Evolutionary conservation across 2,888 invertebrate species (phyloP), one percentile per base, ranked within the genome.

Genomic region (Tribolium freemani): DNA sequence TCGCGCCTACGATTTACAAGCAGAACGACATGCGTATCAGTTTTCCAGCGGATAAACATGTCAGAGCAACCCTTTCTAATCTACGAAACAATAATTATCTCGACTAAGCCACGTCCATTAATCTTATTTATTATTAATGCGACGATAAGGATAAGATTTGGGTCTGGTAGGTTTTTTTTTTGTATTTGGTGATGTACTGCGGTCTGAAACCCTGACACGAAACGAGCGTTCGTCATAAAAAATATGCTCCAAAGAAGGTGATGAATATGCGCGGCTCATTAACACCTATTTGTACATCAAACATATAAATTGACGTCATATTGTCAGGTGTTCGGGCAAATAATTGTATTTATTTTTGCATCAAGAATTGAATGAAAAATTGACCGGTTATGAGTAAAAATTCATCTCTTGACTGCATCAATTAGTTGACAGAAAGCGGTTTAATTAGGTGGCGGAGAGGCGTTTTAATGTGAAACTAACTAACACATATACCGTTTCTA

Each of bases 241-340:
- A 44, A 64, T 51, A 70, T 53, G 48, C 57, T 31, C 21, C 48
- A 45, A 57, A 66, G 46, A 45, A 54, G 38, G 50, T 26, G 60
- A 70, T 67, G 72, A 75, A 72, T 72, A 70, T 63, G 68, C 58
- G 31, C 46, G 48, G 31, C 38, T 54, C 54, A 75, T 75, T 75
- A 75, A 56, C 75, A 73, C 75, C 70, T 70, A 73, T 73, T 70
- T 73, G 75, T 75, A 71, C 71, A 72, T 75, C 73, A 67, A 61
- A 60, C 66, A 66, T 66, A 69, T 69, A 71, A 71, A 60, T 54
- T 73, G 61, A 71, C 75, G 73, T 75, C 75, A 71, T 30, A 68
- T 51, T 48, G 69, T 73, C 75, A 75, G 75, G 75, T 75, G 75
- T 73, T 73, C 71, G 6, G 1, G 11, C 45, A 69, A 44, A 69